phyloP scores from a whole-genome alignment of 2,888 invertebrate genomes.

The Xestia ashworthii region DNA sequence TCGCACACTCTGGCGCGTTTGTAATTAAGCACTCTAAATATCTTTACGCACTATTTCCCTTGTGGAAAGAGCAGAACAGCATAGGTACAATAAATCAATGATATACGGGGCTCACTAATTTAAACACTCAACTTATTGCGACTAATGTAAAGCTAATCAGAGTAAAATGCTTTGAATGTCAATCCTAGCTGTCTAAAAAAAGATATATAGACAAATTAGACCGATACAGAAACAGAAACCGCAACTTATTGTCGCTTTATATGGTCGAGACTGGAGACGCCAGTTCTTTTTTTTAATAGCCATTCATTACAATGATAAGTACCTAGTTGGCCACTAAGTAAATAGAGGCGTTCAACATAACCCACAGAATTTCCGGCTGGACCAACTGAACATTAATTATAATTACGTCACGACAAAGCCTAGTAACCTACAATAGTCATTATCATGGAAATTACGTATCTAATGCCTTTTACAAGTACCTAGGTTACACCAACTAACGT shows the following conservation, averaged over 20 bases:
- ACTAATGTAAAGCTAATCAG: not conserved
- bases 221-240: not conserved
- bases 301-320: not conserved
- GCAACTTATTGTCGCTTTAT: not conserved
- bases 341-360: not conserved
- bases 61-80: slow-evolving; percentile 49
- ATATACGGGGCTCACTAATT: slow-evolving; percentile 6
- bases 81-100: slow-evolving; percentile 22
- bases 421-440: slow-evolving; percentile 23
- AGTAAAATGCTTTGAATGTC: not conserved
- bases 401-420: slow-evolving; percentile 36
- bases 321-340: not conserved
- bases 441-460: slow-evolving; percentile 51
- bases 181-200: not conserved
- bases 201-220: not conserved
- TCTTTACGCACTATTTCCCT: slow-evolving; percentile 58
- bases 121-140: slow-evolving; percentile 7
- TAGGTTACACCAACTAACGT: slow-evolving; percentile 41
- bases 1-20: slow-evolving; percentile 44
- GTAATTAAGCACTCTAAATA: slow-evolving; percentile 55
- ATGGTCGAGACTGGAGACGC: not conserved
- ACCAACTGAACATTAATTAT: slow-evolving; percentile 32
- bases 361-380: slow-evolving; percentile 3
- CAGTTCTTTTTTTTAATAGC: not conserved
- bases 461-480: slow-evolving; percentile 33